Conservation (phyloP, 2,113 vertebrate species). For the Callipepla californica region DNA sequence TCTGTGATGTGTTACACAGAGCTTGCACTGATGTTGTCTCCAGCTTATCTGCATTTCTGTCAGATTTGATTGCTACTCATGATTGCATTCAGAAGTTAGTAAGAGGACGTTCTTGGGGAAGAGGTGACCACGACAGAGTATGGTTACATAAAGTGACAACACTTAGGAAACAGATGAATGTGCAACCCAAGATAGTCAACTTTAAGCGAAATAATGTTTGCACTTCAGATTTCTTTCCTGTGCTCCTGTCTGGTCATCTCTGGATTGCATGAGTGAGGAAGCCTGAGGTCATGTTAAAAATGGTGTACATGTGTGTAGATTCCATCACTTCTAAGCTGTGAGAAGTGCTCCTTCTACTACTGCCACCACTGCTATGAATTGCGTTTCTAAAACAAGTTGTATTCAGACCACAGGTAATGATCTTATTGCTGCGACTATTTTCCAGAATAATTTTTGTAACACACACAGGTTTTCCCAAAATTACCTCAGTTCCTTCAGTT, state of each 20-base stretch:
- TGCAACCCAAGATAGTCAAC: neutral
- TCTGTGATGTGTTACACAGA: neutral
- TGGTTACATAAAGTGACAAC: neutral
- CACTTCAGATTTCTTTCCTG: neutral
- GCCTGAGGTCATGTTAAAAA: neutral
- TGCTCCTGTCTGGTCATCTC: neutral
- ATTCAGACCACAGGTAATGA: neutral
- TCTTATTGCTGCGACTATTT: neutral
- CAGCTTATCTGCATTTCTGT: neutral
- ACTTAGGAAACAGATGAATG: neutral
- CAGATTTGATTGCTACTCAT: neutral
- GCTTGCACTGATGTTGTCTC: neutral
- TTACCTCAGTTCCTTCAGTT: constrained; percentile 7
- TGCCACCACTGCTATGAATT: neutral
- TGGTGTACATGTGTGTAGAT: neutral
- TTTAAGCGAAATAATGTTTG: neutral
- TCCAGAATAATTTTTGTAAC: neutral
- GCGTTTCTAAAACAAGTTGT: neutral
- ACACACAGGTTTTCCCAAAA: constrained; percentile 1
- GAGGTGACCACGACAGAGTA: neutral
- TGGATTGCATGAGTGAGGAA: neutral
- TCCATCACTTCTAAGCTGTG: neutral
- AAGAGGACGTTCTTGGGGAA: neutral
- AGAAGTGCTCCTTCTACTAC: neutral
- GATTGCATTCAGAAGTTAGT: neutral